phyloP scores from a whole-genome alignment of 2,888 invertebrate genomes.

The Lasioglossum morio region DNA sequence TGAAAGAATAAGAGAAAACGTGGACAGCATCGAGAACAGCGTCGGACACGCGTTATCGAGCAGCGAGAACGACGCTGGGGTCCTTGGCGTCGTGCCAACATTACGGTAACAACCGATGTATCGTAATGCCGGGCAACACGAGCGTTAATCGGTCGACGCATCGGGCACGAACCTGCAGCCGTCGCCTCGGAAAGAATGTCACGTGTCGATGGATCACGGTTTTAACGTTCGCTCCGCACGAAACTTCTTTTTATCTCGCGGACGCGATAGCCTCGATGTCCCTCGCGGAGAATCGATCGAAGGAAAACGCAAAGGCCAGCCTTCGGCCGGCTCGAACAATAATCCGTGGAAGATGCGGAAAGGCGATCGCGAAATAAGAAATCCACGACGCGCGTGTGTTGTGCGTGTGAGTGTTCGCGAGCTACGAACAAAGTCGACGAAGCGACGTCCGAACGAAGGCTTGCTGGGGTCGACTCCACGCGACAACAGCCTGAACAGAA shows the following conservation, averaged over 20 bases:
- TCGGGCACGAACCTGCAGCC: conserved; percentile 32
- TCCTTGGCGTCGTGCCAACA: neutral
- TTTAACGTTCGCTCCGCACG: conserved; percentile 21
- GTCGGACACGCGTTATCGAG: conserved; percentile 36
- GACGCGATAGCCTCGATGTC: neutral
- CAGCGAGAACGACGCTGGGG: neutral
- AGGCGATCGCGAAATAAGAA: neutral
- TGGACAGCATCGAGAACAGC: neutral
- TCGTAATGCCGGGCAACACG: neutral
- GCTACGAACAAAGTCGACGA: neutral
- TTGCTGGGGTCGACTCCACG: neutral
- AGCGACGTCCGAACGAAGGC: neutral
- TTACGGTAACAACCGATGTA: conserved; percentile 24
- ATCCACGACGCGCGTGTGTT: neutral
- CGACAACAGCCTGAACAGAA: neutral
- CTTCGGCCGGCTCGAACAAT: neutral
- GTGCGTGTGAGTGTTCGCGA: no score
- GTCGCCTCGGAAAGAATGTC: conserved; percentile 26
- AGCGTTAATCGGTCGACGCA: conserved; percentile 43
- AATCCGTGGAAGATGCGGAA: neutral
- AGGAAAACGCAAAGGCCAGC: neutral
- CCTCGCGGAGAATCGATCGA: neutral
- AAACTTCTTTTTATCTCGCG: neutral
- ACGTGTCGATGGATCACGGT: conserved; percentile 23
- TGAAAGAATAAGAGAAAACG: neutral